A percentile compares a stretch with the other conserved stretches of the same genome.
These are phyloP conservation scores for Thunnus maccoyii DNA, from an alignment of 2,113 vertebrate species.

Conservation along the genomic window DNA sequence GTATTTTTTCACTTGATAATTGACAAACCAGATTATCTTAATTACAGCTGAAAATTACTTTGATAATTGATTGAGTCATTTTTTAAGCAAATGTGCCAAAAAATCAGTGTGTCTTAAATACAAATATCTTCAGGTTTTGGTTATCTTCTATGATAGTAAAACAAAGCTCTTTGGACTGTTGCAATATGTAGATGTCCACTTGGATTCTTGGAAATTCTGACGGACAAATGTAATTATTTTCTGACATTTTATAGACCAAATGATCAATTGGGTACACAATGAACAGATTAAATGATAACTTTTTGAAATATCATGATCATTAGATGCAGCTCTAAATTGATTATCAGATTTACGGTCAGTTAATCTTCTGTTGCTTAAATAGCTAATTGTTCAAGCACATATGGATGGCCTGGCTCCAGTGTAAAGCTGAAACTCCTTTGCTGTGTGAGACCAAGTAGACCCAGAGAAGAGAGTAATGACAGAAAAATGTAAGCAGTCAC, in stretches of 20 bases:
- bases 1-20: background rate
- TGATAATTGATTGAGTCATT: too few species aligned
- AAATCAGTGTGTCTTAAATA: too few species aligned
- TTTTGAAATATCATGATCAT: background rate
- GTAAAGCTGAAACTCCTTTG: background rate
- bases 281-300: background rate
- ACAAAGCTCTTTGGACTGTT: too few species aligned
- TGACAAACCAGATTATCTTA: background rate
- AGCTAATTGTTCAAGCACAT: background rate
- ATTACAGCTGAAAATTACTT: background rate
- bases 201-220: too few species aligned
- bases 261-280: too few species aligned
- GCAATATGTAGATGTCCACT: too few species aligned
- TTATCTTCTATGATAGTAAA: too few species aligned
- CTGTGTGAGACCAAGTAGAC: background rate
- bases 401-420: background rate
- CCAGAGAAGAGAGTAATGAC: slow-evolving; percentile 5
- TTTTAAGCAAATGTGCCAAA: too few species aligned
- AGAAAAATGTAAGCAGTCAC: slow-evolving; percentile 1
- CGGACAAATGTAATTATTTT: too few species aligned
- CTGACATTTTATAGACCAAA: too few species aligned
- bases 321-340: background rate
- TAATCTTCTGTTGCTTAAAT: background rate
- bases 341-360: background rate
- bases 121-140: too few species aligned